phyloP scores from a whole-genome alignment of 2,888 invertebrate genomes.

The Mesoligia furuncula region DNA sequence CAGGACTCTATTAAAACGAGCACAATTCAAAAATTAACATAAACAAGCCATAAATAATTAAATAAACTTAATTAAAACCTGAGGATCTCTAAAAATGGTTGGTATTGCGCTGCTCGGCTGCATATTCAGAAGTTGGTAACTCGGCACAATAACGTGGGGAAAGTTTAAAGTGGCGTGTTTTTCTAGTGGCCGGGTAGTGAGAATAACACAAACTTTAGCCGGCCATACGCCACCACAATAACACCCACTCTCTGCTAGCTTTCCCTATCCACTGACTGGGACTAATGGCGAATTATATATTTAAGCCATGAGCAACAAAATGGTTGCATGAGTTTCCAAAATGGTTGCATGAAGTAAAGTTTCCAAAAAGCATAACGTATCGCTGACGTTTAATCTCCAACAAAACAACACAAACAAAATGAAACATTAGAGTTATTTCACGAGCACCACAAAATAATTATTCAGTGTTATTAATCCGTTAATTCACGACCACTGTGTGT shows the following conservation, averaged over 20 bases:
- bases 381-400: slow-evolving; percentile 12
- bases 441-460: slow-evolving; percentile 29
- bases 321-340: too few relatives aligned
- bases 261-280: slow-evolving; percentile 21
- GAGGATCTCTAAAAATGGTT: slow-evolving; percentile 57
- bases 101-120: slow-evolving; percentile 53
- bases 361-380: slow-evolving; percentile 27
- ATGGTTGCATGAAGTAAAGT: slow-evolving; percentile 5
- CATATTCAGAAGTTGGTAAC: slow-evolving; percentile 66
- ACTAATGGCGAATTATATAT: slow-evolving; percentile 51
- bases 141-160: slow-evolving; percentile 60
- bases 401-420: slow-evolving; percentile 34
- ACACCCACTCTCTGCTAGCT: slow-evolving; percentile 38
- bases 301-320: slow-evolving; percentile 13
- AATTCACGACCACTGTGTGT: slow-evolving; percentile 31
- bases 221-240: slow-evolving; percentile 50
- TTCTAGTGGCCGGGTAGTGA: slow-evolving; percentile 62
- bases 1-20: slow-evolving; percentile 41
- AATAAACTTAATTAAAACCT: slow-evolving; percentile 60
- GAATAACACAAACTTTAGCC: slow-evolving; percentile 60
- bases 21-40: slow-evolving; percentile 39
- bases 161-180: slow-evolving; percentile 73
- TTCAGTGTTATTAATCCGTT: slow-evolving; percentile 41
- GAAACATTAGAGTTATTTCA: slow-evolving; percentile 33
- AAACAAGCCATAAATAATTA: slow-evolving; percentile 48